A percentile compares a stretch with the other conserved stretches of the same genome.
phyloP scores from a whole-genome alignment of 2,888 invertebrate genomes.

The Marasmarcha lunaedactyla region DNA sequence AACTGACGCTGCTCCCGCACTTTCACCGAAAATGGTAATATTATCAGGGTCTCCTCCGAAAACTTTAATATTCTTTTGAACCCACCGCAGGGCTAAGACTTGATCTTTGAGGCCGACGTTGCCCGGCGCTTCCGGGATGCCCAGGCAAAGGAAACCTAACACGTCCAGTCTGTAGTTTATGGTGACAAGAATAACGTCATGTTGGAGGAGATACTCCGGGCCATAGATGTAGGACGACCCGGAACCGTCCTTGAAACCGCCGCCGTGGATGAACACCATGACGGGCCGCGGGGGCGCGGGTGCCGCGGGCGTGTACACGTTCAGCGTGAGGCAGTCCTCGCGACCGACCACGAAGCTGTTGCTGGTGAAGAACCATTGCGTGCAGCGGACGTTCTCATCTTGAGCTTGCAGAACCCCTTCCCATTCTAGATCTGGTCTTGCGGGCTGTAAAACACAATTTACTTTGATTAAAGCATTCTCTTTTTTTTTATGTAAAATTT shows the following conservation, averaged over 20 bases:
- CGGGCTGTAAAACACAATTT: not conserved
- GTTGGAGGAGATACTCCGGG: conserved; percentile 42
- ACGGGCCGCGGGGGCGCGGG: conserved; percentile 11
- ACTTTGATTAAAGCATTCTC: not conserved
- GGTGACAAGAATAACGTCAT: conserved; percentile 44
- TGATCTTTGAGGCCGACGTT: conserved; percentile 62
- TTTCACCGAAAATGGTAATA: conserved; percentile 55
- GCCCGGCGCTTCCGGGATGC: conserved; percentile 48
- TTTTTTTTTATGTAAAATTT: too few relatives aligned
- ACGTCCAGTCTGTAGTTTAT: conserved; percentile 48
- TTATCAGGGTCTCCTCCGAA: conserved; percentile 53
- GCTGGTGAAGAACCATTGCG: conserved; percentile 10
- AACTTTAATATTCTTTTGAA: conserved; percentile 36
- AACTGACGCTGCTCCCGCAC: conserved; percentile 40
- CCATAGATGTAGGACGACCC: conserved; percentile 26
- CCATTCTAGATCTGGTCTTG: conserved; percentile 16
- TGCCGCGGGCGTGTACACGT: conserved; percentile 15
- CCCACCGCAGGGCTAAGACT: conserved; percentile 48
- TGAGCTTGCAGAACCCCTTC: conserved; percentile 16
- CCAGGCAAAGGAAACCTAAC: conserved; percentile 44
- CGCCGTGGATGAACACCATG: conserved; percentile 26
- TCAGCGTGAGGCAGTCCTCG: conserved; percentile 21
- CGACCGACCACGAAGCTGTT: conserved; percentile 12
- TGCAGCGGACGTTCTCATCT: conserved; percentile 16
- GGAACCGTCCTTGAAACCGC: conserved; percentile 20